Conservation (phyloP, 2,888 invertebrate genomes). For the Caenorhabditis becei region DNA sequence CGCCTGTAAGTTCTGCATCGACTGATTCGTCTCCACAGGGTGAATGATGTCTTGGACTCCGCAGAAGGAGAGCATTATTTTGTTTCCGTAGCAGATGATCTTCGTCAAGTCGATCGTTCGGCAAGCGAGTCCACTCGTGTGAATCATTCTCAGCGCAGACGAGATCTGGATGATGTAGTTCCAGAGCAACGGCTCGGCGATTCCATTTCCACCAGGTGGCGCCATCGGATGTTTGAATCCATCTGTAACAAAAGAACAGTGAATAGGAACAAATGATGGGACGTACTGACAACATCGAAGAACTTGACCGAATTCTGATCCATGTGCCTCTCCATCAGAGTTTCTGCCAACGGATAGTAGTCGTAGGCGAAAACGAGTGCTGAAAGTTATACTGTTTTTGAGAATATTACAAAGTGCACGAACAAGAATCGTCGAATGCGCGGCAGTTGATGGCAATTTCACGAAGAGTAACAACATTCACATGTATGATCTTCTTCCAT, state of each 20-base stretch:
- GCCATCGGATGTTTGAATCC: constrained; percentile 24
- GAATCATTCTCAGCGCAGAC: constrained; percentile 92
- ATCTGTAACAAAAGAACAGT: neutral
- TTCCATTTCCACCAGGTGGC: constrained; percentile 74
- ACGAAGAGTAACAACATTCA: constrained; percentile 93
- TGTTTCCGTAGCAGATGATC: constrained; percentile 84
- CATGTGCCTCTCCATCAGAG: constrained; percentile 91
- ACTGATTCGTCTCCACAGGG: constrained; percentile 40
- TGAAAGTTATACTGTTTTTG: constrained; percentile 82
- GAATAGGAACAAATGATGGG: neutral
- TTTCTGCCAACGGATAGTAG: constrained; percentile 93
- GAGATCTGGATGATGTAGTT: constrained; percentile 95
- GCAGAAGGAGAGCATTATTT: constrained; percentile 64
- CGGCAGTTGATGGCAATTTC: constrained; percentile 93
- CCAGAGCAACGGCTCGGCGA: constrained; percentile 95
- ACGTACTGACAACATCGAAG: constrained; percentile 28
- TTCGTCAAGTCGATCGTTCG: constrained; percentile 94
- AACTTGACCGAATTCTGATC: constrained; percentile 64
- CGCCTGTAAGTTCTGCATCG: constrained; percentile 73
- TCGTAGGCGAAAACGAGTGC: constrained; percentile 97
- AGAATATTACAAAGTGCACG: constrained; percentile 82
- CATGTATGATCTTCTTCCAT: constrained; percentile 94
- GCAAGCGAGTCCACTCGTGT: constrained; percentile 88
- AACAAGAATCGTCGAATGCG: constrained; percentile 96
- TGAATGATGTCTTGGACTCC: constrained; percentile 64